Evolutionary conservation across 1,140 invertebrate species (phyloP).

Genomic region (Myzus persicae): DNA sequence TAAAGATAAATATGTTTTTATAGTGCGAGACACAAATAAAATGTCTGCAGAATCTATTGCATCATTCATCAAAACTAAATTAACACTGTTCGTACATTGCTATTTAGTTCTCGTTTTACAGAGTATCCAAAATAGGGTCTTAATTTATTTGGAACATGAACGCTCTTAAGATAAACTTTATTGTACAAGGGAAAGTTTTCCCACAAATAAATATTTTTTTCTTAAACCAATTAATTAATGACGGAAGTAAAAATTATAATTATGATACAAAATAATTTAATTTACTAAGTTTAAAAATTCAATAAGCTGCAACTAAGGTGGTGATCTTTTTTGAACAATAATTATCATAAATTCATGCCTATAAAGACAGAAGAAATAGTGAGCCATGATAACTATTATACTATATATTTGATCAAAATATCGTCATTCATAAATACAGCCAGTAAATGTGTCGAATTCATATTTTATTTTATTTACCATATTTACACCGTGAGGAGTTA

Average conservation of each 20-base stretch:
- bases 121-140: not conserved
- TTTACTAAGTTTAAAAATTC: not conserved
- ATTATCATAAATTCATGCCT: too few species aligned
- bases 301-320: too few species aligned
- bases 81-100: not conserved
- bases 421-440: not conserved
- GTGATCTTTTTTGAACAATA: not conserved
- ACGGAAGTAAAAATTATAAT: not conserved
- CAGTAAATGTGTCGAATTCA: not conserved
- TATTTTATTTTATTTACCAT: too few species aligned
- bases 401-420: not conserved
- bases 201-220: not conserved
- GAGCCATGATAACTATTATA: not conserved
- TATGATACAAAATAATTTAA: not conserved
- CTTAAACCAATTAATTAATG: not conserved
- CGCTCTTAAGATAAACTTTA: not conserved
- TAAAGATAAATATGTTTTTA: not conserved
- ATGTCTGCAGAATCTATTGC: not conserved
- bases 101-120: not conserved
- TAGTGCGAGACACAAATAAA: not conserved
- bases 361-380: not conserved
- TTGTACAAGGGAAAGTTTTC: not conserved
- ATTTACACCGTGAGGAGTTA: too few species aligned
- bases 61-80: constrained; percentile 25
- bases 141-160: not conserved